phyloP scores from a whole-genome alignment of 2,888 invertebrate species.

The Ryuthela nishihirai region DNA sequence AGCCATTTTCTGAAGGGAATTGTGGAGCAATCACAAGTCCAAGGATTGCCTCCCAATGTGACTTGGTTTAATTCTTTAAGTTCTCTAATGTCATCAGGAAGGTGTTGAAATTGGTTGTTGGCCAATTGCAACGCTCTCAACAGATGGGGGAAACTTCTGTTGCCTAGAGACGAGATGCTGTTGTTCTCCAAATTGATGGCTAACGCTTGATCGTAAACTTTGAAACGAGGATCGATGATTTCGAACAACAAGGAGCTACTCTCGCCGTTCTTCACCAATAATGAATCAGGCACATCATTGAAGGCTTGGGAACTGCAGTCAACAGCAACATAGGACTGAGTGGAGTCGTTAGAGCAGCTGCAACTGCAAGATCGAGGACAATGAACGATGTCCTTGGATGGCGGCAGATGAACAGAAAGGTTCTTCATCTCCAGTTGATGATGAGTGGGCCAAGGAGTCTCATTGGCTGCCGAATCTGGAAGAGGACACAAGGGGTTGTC shows the following conservation, averaged over 20 bases:
- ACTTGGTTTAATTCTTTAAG: background rate
- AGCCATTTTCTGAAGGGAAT: conserved; percentile 26
- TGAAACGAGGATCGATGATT: background rate
- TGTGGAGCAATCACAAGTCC: conserved; percentile 28
- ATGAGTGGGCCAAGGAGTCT: too few species aligned
- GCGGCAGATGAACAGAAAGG: too few species aligned
- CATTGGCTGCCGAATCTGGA: background rate
- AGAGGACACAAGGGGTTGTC: conserved; percentile 8
- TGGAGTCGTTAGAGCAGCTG: background rate
- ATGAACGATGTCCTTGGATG: too few species aligned
- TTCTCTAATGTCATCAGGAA: background rate
- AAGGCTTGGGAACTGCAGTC: conserved; percentile 17
- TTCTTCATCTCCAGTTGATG: too few species aligned
- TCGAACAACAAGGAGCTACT: too few species aligned
- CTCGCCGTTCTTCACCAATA: too few species aligned
- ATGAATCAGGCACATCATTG: conserved; percentile 3
- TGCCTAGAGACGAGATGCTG: conserved; percentile 1
- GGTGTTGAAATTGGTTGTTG: conserved; percentile 2
- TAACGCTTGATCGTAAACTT: conserved; percentile 2
- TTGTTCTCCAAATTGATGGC: conserved; percentile 18
- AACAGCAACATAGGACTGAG: conserved; percentile 1
- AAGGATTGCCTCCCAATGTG: conserved; percentile 17
- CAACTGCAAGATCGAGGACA: conserved; percentile 2
- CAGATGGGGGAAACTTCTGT: background rate
- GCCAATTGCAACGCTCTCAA: conserved; percentile 1